Conservation (phyloP, 2,888 invertebrate genomes). For the Cactoblastis cactorum region DNA sequence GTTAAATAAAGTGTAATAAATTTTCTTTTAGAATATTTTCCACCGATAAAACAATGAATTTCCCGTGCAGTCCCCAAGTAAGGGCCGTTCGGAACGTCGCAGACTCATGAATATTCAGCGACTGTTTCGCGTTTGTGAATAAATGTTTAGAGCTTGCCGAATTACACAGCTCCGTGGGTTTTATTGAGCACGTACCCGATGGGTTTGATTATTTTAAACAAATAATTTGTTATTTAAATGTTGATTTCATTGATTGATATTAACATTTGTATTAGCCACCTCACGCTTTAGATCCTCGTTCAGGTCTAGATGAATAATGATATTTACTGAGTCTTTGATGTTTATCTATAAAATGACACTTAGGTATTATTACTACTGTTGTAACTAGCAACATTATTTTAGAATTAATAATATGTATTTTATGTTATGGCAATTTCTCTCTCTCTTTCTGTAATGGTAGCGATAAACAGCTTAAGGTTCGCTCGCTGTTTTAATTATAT, state of each 20-base stretch:
- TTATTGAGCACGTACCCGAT: constrained; percentile 19
- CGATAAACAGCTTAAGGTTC: too few species aligned
- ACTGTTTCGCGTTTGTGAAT: constrained; percentile 37
- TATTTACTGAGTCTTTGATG: too few species aligned
- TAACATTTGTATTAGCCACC: too few species aligned
- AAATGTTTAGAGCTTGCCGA: constrained; percentile 44
- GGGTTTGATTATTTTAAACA: background rate
- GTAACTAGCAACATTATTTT: too few species aligned
- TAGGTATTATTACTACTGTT: too few species aligned
- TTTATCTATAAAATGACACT: too few species aligned
- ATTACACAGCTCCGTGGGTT: constrained; percentile 32
- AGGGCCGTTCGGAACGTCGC: constrained; percentile 24
- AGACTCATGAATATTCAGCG: constrained; percentile 45
- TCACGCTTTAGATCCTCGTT: too few species aligned
- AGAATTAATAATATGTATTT: too few species aligned
- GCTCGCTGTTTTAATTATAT: too few species aligned
- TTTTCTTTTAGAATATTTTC: background rate
- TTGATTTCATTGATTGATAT: background rate
- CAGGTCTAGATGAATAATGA: too few species aligned
- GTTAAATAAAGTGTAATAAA: background rate
- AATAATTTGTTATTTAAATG: background rate
- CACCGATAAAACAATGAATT: background rate
- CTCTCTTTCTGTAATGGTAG: too few species aligned
- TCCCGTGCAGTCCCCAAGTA: background rate
- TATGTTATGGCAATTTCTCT: too few species aligned